phyloP scores from a whole-genome alignment of 2,888 invertebrate genomes.

The Rapana venosa region DNA sequence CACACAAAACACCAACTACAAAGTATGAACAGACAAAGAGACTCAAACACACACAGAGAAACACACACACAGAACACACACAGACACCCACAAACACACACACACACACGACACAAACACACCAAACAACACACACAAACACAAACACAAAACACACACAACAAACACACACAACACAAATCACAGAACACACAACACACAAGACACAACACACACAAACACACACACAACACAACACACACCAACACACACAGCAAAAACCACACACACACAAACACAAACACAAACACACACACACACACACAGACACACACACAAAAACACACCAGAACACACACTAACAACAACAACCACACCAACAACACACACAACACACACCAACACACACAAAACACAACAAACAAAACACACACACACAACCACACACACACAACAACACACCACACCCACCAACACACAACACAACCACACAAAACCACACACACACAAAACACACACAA shows the following conservation, averaged over 20 bases:
- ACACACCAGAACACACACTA: neutral
- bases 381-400: neutral
- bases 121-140: neutral
- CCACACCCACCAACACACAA: neutral
- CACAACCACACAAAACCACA: neutral
- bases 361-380: neutral
- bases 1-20: no score
- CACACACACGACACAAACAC: neutral
- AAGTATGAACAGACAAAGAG: no score
- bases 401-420: neutral
- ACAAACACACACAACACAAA: slow-evolving; percentile 1
- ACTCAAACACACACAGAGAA: no score
- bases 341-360: no score
- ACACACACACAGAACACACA: neutral
- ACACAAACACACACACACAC: neutral
- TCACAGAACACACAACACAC: slow-evolving; percentile 1
- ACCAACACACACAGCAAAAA: no score
- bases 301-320: neutral
- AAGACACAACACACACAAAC: neutral
- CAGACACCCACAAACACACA: neutral
- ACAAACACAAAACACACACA: slow-evolving; percentile 1
- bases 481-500: neutral
- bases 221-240: no score
- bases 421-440: slow-evolving; percentile 3
- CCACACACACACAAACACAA: no score